Conservation (phyloP, 2,888 invertebrate species). For the Dryococelus australis region DNA sequence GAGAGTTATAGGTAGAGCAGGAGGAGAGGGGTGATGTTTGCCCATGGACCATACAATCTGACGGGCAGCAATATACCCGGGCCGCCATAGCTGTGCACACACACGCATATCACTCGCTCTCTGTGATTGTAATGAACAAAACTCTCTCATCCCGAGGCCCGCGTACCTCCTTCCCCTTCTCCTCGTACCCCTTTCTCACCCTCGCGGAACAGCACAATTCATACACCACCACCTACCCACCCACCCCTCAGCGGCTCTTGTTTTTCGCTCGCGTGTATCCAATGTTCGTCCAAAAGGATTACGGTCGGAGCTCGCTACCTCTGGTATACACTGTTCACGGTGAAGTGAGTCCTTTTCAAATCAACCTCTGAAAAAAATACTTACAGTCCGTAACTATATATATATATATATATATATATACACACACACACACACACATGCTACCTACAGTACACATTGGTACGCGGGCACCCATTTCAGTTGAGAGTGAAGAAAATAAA, state of each 20-base stretch:
- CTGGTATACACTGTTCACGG: too few relatives aligned
- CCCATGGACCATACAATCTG: background rate
- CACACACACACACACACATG: too few relatives aligned
- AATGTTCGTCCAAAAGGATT: conserved; percentile 38
- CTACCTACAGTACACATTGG: too few relatives aligned
- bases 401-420: too few relatives aligned
- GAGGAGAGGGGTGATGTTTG: background rate
- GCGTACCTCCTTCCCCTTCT: background rate
- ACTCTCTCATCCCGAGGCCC: conserved; percentile 3
- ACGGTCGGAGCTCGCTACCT: conserved; percentile 27
- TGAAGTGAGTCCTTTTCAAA: too few relatives aligned
- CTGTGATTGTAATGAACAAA: conserved; percentile 39
- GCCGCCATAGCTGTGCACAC: conserved; percentile 3
- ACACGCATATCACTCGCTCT: background rate
- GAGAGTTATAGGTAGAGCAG: background rate
- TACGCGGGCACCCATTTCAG: too few relatives aligned
- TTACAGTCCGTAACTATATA: too few relatives aligned
- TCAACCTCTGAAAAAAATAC: too few relatives aligned
- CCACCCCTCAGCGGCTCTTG: background rate
- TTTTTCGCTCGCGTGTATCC: conserved; percentile 31
- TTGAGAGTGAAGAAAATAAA: too few relatives aligned
- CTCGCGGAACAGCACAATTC: background rate
- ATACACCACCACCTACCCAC: background rate
- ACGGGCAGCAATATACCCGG: conserved; percentile 24
- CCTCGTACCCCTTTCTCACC: background rate